A percentile compares a stretch with the other conserved stretches of the same genome.
Evolutionary conservation across 2,888 invertebrate species (phyloP).

Genomic region (Monopis laevigella): DNA sequence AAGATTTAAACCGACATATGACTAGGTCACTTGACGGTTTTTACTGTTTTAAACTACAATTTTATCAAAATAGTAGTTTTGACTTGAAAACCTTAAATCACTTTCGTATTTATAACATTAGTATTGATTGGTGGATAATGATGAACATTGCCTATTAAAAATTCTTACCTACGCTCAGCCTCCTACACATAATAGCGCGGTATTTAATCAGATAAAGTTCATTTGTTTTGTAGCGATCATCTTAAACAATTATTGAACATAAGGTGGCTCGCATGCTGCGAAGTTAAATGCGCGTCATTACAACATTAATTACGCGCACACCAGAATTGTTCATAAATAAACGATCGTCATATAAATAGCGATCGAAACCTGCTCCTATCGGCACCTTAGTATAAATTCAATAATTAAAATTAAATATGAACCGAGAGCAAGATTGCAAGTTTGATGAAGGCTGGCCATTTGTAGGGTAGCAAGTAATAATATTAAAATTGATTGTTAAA

Average conservation of each 20-base stretch:
- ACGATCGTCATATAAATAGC: constrained; percentile 10
- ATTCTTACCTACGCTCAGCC: too few species aligned
- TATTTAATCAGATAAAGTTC: constrained; percentile 4
- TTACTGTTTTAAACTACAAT: too few species aligned
- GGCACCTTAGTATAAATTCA: constrained; percentile 29
- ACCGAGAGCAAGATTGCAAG: neutral
- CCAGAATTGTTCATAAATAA: constrained; percentile 16
- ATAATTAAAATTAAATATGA: constrained; percentile 34
- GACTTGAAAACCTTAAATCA: too few species aligned
- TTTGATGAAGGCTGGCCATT: constrained; percentile 45
- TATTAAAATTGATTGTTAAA: constrained; percentile 35
- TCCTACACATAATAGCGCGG: neutral
- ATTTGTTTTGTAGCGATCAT: constrained; percentile 6
- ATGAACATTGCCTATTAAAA: neutral
- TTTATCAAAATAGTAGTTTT: too few species aligned
- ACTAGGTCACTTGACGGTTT: too few species aligned
- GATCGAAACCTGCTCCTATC: constrained; percentile 21
- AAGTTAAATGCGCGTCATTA: constrained; percentile 14
- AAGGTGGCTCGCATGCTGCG: constrained; percentile 15
- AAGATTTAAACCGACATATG: too few species aligned
- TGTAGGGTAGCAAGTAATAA: constrained; percentile 31
- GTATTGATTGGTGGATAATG: too few species aligned
- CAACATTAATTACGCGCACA: constrained; percentile 15
- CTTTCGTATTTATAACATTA: too few species aligned
- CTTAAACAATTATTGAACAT: constrained; percentile 15